Conservation (phyloP, 64 coral and sea anemone species). For the Dendrophyllia cribrosa region DNA sequence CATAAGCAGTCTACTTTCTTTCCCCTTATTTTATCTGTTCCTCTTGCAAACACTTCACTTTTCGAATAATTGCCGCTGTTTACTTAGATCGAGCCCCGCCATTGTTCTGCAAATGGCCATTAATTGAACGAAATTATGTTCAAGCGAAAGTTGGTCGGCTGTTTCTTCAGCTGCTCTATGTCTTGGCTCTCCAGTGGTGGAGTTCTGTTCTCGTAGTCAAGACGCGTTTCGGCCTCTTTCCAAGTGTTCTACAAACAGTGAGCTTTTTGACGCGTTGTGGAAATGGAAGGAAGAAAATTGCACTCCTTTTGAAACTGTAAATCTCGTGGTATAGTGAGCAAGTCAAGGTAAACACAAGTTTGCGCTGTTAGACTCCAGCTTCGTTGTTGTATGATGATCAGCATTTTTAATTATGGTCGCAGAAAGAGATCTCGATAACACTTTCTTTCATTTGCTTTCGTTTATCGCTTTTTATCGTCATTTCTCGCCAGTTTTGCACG, state of each 20-base stretch:
- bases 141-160: constrained; percentile 57
- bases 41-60: constrained; percentile 73
- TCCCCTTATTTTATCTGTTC: constrained; percentile 39
- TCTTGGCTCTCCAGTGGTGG: neutral
- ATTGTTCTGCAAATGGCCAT: constrained; percentile 84
- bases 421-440: neutral
- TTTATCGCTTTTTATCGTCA: neutral
- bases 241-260: neutral
- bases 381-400: neutral
- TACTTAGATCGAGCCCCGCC: constrained; percentile 54
- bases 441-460: neutral
- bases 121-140: constrained; percentile 91
- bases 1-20: constrained; percentile 49
- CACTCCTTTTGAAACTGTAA: neutral
- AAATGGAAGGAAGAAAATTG: neutral
- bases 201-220: constrained; percentile 3
- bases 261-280: neutral
- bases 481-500: neutral
- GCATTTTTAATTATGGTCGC: neutral
- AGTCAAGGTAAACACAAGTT: neutral
- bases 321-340: neutral
- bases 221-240: neutral
- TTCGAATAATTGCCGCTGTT: constrained; percentile 81
- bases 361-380: neutral
- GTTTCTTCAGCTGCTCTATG: constrained; percentile 75